These are phyloP conservation scores for Ommatoiulus sabulosus DNA, from an alignment of 2,888 invertebrate species.

Conservation along the genomic window DNA sequence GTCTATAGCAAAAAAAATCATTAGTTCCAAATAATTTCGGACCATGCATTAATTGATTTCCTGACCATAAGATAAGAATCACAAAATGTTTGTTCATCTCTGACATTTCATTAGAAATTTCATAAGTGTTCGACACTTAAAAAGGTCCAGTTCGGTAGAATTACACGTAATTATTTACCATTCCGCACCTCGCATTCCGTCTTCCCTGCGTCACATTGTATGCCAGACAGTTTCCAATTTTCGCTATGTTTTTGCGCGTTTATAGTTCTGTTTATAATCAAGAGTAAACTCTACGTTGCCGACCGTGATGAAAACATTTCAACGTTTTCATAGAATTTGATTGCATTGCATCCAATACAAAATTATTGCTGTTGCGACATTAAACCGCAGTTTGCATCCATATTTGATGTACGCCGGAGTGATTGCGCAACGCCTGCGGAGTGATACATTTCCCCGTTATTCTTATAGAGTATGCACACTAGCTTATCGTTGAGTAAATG, in stretches of 20 bases:
- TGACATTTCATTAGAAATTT: not conserved
- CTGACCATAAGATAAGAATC: no score
- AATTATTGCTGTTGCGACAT: not conserved
- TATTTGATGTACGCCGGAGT: not conserved
- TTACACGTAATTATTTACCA: not conserved
- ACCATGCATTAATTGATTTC: no score
- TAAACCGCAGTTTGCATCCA: not conserved
- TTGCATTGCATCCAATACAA: not conserved
- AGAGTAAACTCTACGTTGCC: not conserved
- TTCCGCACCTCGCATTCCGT: not conserved
- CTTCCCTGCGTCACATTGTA: not conserved
- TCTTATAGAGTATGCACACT: not conserved
- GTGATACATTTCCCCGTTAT: not conserved
- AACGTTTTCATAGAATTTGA: not conserved
- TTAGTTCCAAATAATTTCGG: no score
- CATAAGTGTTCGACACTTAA: not conserved
- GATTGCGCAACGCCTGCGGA: not conserved
- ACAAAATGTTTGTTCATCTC: not conserved
- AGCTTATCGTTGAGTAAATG: slow-evolving; percentile 12
- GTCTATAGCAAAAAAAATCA: no score
- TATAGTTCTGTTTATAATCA: not conserved
- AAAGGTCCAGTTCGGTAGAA: not conserved
- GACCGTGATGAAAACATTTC: slow-evolving; percentile 31
- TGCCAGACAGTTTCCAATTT: not conserved
- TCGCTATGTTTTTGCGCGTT: not conserved